Conservation (phyloP, 2,113 vertebrate genomes). For the rabbit (Oryctolagus cuniculus) region DNA sequence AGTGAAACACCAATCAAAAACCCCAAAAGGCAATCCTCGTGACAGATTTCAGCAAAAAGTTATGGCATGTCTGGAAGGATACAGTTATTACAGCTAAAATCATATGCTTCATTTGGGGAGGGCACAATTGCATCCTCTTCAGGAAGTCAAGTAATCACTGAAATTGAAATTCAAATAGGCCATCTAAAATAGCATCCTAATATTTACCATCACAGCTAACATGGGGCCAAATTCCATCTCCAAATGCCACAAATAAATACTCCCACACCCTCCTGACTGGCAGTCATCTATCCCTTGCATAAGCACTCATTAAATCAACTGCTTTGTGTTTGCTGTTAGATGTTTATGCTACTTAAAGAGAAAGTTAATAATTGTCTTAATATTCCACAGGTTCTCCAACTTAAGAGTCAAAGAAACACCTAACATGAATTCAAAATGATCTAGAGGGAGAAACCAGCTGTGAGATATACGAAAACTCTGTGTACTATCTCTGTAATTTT, state of each 20-base stretch:
- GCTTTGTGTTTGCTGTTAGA: not conserved
- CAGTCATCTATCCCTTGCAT: not conserved
- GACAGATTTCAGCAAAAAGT: not conserved
- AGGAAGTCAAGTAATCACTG: not conserved
- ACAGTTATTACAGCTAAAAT: not conserved
- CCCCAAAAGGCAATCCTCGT: not conserved
- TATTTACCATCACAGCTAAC: not conserved
- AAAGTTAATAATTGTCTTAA: slow-evolving; percentile 10
- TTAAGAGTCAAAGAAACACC: slow-evolving; percentile 13
- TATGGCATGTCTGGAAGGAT: not conserved
- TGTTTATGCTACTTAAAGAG: not conserved
- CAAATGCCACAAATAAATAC: slow-evolving; percentile 25
- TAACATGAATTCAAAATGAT: slow-evolving; percentile 36
- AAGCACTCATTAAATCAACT: not conserved
- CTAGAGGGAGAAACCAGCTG: not conserved
- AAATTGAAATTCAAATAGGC: not conserved
- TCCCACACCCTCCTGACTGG: not conserved
- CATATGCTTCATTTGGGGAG: not conserved
- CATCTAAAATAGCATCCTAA: not conserved
- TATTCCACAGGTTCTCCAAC: not conserved
- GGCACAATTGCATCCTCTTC: not conserved
- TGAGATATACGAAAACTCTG: not conserved
- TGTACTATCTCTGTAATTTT: not conserved
- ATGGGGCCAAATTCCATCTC: slow-evolving; percentile 2
- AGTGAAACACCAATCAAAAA: not conserved